A percentile compares a stretch with the other conserved stretches of the same genome.
These are phyloP conservation scores for Sebastes miniatus DNA, from an alignment of 2,797 vertebrate species.

Conservation along the genomic window DNA sequence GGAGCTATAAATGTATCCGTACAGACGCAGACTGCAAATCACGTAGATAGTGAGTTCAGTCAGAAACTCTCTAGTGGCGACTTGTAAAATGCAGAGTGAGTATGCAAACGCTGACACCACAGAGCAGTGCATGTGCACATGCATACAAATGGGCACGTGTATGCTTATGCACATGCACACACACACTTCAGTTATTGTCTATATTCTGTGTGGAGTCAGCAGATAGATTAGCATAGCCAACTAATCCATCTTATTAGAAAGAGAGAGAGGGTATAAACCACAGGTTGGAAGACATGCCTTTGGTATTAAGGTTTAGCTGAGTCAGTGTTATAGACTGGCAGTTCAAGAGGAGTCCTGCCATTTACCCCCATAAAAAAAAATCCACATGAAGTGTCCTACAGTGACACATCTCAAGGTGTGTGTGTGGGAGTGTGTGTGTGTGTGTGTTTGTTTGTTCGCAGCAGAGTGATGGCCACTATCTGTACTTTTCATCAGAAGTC, in stretches of 20 bases:
- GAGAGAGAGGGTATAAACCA: constrained; percentile 28
- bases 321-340: constrained; percentile 60
- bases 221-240: constrained; percentile 65
- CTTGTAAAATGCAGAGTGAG: constrained; percentile 36
- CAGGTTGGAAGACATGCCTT: constrained; percentile 51
- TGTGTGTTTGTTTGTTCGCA: constrained; percentile 53
- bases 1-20: constrained; percentile 17
- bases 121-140: constrained; percentile 26
- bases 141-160: not conserved
- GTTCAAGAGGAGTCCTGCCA: constrained; percentile 43
- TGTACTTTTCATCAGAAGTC: constrained; percentile 74
- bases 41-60: constrained; percentile 23
- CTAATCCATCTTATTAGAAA: constrained; percentile 69
- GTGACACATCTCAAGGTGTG: constrained; percentile 29
- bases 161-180: no score
- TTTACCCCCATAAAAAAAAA: constrained; percentile 38
- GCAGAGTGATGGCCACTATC: constrained; percentile 67
- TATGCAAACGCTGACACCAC: constrained; percentile 50
- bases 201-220: constrained; percentile 60
- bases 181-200: constrained; percentile 44
- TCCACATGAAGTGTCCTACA: constrained; percentile 14
- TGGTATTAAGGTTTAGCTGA: constrained; percentile 66
- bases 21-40: constrained; percentile 13
- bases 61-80: constrained; percentile 24
- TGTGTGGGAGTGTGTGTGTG: not conserved